Base-by-base conservation (phyloP, 2,888 invertebrate species). In the Polia nebulosa region DNA sequence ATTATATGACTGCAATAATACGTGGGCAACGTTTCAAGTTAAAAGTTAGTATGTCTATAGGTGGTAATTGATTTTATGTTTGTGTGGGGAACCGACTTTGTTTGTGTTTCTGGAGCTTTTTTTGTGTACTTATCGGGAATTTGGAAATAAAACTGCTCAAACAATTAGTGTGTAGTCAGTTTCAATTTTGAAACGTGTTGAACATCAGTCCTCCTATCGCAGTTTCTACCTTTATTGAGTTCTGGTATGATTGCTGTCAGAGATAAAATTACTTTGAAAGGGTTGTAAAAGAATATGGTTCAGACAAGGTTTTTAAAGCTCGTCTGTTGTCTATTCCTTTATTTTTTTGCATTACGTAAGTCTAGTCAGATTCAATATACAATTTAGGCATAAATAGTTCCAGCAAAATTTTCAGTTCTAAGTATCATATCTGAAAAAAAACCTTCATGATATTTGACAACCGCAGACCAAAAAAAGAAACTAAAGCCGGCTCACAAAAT, bases 1-100 rank as follows among this genome's bases (percentile, higher is more conserved):
- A 67, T 75, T 72, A 78, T 75, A 73, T 62, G 60, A 44, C 64
- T 76, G 72, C 64, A 67, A 72, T 76, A 80, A 72, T 80, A 71
- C 63, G 70, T 69, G 72, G 69, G 63, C 67, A 68, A 72, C 56
- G 66, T 65, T 78, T 73, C 63, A 73, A 76, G 72, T 80, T 76
- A 66, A 72, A 71, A 75, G 62, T 64, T 75, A 47, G 57, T 57
- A 55, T 45, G 29, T 45, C 57, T 72, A 49, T 65, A 45, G 44
- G 41, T 65, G 55, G 74, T 67, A 70, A 81, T 79, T 81, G 62
- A 73, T 81, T 72, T 72, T 66, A 75, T 69, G 55, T 64, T 58
- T 29, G 59, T 36, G 32, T 63, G 59, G 32, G 41, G 39, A 64
- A 60, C 39, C 20, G 15, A 72, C 51, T 34, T 57, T 57, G 56